phyloP scores from a whole-genome alignment of 2,888 invertebrate genomes.

The Eurois occulta region DNA sequence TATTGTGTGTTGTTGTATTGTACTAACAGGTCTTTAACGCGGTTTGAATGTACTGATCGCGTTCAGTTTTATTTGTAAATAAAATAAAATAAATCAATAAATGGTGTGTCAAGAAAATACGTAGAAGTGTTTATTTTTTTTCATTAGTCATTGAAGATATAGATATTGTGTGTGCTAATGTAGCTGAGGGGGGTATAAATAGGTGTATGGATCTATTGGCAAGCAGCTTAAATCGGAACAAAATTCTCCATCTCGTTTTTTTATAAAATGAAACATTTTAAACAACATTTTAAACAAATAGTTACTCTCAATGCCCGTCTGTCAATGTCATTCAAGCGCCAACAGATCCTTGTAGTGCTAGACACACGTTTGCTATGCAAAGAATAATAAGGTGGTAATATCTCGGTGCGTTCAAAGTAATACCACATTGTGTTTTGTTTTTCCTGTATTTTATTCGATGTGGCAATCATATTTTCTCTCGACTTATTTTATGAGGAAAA shows the following conservation, averaged over 20 bases:
- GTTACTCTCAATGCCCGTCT: neutral
- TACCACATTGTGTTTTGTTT: neutral
- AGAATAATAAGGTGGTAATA: neutral
- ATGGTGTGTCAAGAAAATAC: neutral
- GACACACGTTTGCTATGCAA: neutral
- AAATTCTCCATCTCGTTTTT: neutral
- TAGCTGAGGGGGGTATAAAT: neutral
- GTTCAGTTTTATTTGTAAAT: too few relatives aligned
- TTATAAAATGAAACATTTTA: too few relatives aligned
- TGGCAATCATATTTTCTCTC: neutral
- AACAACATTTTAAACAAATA: neutral
- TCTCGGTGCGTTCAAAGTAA: neutral
- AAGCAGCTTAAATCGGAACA: neutral
- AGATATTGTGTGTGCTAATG: neutral
- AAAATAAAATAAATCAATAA: too few relatives aligned
- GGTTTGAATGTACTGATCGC: too few relatives aligned
- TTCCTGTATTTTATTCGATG: neutral
- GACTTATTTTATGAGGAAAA: neutral
- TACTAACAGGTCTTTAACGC: too few relatives aligned
- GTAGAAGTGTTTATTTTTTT: neutral
- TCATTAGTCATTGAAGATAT: neutral
- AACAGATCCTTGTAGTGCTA: neutral
- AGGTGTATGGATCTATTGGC: neutral
- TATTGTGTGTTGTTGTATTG: too few relatives aligned
- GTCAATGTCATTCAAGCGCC: neutral